These are phyloP conservation scores for Polyodon spathula DNA, from an alignment of 2,113 vertebrate species.

Conservation along the genomic window DNA sequence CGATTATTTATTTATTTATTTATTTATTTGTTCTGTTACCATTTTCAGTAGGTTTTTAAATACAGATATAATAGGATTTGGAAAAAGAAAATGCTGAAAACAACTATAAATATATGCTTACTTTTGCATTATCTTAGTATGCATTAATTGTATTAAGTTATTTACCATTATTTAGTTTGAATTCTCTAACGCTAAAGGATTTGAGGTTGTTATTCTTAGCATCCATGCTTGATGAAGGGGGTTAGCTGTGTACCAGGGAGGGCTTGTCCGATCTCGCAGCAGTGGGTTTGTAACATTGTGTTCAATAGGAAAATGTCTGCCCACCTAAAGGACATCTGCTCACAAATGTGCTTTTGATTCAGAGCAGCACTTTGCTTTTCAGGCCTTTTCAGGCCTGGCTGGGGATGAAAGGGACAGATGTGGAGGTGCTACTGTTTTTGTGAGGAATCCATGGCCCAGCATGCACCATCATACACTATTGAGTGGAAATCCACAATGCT, in stretches of 20 bases:
- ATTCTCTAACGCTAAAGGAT: background rate
- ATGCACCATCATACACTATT: slow-evolving; percentile 46
- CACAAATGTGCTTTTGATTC: slow-evolving; percentile 51
- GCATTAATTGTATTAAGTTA: too few relatives aligned
- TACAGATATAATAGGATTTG: too few relatives aligned
- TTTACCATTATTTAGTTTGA: background rate
- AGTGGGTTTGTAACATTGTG: slow-evolving; percentile 41
- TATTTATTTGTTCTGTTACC: too few relatives aligned
- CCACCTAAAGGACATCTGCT: slow-evolving; percentile 53
- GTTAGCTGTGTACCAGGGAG: background rate
- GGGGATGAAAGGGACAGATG: slow-evolving; percentile 55
- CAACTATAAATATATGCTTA: too few relatives aligned
- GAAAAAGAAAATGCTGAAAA: too few relatives aligned
- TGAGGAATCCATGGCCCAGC: slow-evolving; percentile 48
- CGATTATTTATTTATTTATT: too few relatives aligned
- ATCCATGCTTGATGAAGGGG: background rate
- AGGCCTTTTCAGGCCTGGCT: slow-evolving; percentile 37
- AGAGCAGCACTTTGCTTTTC: slow-evolving; percentile 48
- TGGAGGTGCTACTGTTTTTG: slow-evolving; percentile 26
- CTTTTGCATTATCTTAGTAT: too few relatives aligned
- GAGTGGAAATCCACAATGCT: slow-evolving; percentile 58
- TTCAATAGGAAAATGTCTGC: slow-evolving; percentile 29
- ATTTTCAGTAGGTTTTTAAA: too few relatives aligned
- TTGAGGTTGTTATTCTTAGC: background rate
- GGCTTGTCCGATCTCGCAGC: slow-evolving; percentile 32